Base-by-base conservation (phyloP, 2,113 vertebrate species). In the Onychostoma macrolepis region DNA sequence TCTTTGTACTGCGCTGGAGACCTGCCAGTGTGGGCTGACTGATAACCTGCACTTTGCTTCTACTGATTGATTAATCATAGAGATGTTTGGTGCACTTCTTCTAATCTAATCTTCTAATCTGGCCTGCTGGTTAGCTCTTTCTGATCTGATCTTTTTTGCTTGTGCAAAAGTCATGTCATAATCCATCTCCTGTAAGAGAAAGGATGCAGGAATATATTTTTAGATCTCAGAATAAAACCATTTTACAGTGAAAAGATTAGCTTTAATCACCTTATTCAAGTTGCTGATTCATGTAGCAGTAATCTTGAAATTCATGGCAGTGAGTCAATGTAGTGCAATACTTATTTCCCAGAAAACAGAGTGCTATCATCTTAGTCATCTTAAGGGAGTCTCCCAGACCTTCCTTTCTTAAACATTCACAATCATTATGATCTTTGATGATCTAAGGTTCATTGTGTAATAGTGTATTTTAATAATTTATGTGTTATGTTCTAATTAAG, bases 1-100 rank as follows among this genome's bases (percentile, higher is more conserved):
- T 81, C 80, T 81, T 81, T 81, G 80, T 81, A 38, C 80, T 45
- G 58, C 58, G 8, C 38, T 81, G 80, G 78, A 81, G 38, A 45
- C 38, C 19, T 24, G 80, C 80, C 61, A 58, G 10, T 9, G 2
- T 58, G 4, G 11, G 38, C 58, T 61, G 53, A 80, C 78, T 81
- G 36, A 78, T 19, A 80, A 80, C 56, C 33, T n/a, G 53, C 33
- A 3, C 53, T 41, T 61, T 41, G 33, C 13, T 24, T n/a, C 33
- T 61, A n/a, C 24, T 41, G 69, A 41, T n/a, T 15, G 33, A 41
- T 61, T 36, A 4, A 26, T 80, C 6, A 6, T 58, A 80, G 21
- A 11, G 56, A 43, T 43, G 38, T 43, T 43, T 38, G 26, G 7
- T 56, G 19, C 30, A 58, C 10, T 38, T 80, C 21, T 26, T 38